Evolutionary conservation across 30 jellyfish, hydroid and myxozoan genomes (phyloP), one percentile per base, ranked within the genome.

Genomic region (Mastigias papua): DNA sequence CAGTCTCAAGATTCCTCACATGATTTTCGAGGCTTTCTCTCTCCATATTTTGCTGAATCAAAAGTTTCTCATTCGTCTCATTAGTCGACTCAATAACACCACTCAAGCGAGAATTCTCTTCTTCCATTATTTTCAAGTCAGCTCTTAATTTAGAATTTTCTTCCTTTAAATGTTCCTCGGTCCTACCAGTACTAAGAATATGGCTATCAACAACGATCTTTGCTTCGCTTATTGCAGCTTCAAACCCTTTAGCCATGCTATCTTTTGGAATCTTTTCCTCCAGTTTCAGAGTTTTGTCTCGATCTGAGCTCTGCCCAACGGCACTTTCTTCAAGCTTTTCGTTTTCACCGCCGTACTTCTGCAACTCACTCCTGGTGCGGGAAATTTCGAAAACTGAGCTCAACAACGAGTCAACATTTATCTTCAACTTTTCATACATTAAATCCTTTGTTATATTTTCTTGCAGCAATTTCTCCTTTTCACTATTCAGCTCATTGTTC

Each of bases 371-470:
- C 10, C 34, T 48, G 72, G 0, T 32, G 49, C 60, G 73, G 1
- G 51, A 61, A 10, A 82, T 46, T n/a, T 69, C 80, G 16, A 42
- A 54, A 21, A 82, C 71, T 19, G 86, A 50, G 51, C 57, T 69
- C 77, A 82, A 50, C 61, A 82, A 71, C 19, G 92, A 82, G 48
- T 82, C 92, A 28, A 82, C 76, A 54, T 37, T 69, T 26, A 65
- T 71, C 48, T 85, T 73, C 69, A 85, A 48, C 48, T 73, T 74
- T 29, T 85, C 94, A 27, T 20, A 20, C 31, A 48, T 30, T 49
- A 85, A 64, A 34, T 74, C 88, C 42, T 26, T 85, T 48, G 54
- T 74, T 48, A 71, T 67, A 28, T 31, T 74, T 64, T 86, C 76
- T 29, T 75, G 80, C 46, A 86, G 29, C 48, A 76, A 42, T 28